Evolutionary conservation across 2,888 invertebrate genomes (phyloP), one percentile per base, ranked within the genome.

Genomic region (Lissocephala sabroskyi): DNA sequence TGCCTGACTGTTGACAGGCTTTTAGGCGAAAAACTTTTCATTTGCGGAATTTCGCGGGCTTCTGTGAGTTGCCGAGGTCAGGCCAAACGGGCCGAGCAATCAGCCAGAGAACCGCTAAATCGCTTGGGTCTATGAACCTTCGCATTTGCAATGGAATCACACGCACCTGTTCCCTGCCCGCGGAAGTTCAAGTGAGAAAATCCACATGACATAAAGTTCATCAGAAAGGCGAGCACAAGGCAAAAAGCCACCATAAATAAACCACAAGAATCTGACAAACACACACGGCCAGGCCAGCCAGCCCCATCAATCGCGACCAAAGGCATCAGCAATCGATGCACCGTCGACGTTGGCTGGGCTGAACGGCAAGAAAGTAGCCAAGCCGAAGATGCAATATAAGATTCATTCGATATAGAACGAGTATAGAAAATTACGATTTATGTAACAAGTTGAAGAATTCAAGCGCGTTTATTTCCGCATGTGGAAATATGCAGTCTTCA

Each of bases 391-490:
- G 75, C 67, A 68, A 74, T 74, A 75, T 57, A 59, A 23, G 23
- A 13, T 35, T 10, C 75, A 75, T 75, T 75, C 71, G 68, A 64
- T 59, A 62, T 59, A 64, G 73, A 70, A 67, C 65, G 58, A 59
- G 76, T 62, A 62, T 75, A 71, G 76, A 70, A 65, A 76, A 70
- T 70, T 75, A 63, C 73, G 68, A 70, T 75, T 70, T 73, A 68
- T 70, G 68, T 76, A 70, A 73, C 70, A 76, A 75, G 76, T 73
- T 51, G 52, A 73, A 65, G 76, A 70, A 75, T 68, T 68, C 52
- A 55, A 65, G 73, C 65, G 63, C 73, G 54, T 65, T 70, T 73
- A 68, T 70, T 70, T 70, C 70, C 70, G 70, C 70, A 73, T 70
- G 68, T 63, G 41, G 37, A 52, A 46, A 49, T 52, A 52, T 19